Conservation (phyloP, 2,797 vertebrate genomes). For the Fringilla coelebs region DNA sequence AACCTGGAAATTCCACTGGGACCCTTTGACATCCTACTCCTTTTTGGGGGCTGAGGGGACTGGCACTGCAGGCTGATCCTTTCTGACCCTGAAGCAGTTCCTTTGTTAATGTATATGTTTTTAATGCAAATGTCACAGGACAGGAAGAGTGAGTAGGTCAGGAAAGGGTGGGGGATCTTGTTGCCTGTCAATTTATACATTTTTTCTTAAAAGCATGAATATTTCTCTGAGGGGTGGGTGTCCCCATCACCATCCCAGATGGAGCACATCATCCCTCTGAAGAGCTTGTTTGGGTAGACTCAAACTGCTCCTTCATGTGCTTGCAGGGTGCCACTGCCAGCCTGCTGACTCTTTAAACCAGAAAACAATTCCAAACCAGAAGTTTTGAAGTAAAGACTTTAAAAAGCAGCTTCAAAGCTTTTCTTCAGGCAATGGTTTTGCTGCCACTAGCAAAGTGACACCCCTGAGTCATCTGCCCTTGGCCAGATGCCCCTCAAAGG, state of each 20-base stretch:
- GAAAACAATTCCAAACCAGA: neutral
- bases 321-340: accelerated
- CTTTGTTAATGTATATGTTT: neutral
- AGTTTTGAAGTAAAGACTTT: neutral
- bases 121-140: neutral
- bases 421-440: neutral
- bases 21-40: neutral
- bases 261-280: neutral
- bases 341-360: neutral
- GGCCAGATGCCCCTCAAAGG: neutral
- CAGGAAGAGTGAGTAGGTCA: neutral
- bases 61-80: neutral
- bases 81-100: neutral
- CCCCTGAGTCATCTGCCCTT: accelerated
- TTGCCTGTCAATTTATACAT: neutral
- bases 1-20: neutral
- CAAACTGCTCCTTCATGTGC: accelerated
- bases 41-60: neutral
- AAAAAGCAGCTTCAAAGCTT: neutral
- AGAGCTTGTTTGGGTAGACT: neutral
- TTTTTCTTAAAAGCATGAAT: neutral
- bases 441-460: neutral
- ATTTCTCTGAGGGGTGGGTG: neutral
- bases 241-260: neutral
- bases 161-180: neutral